phyloP scores from a whole-genome alignment of 2,113 vertebrate species.

The Naja naja region DNA sequence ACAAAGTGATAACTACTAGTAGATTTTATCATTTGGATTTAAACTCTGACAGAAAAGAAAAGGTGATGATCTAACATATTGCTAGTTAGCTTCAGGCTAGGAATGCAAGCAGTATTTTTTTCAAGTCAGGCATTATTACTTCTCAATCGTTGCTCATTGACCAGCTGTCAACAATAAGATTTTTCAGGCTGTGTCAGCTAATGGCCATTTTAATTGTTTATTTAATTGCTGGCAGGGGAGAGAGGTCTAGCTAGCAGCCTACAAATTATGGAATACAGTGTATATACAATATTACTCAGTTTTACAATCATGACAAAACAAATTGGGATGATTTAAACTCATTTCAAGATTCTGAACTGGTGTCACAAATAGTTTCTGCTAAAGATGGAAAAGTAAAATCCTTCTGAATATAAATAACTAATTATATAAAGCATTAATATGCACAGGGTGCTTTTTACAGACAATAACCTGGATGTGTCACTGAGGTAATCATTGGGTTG shows the following conservation, averaged over 20 bases:
- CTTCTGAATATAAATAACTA: not conserved
- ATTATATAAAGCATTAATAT: not conserved
- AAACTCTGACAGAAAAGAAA: conserved; percentile 34
- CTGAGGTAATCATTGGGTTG: not conserved
- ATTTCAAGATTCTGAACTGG: not conserved
- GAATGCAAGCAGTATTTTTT: conserved; percentile 66
- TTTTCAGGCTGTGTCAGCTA: conserved; percentile 62
- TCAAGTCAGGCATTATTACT: conserved; percentile 68
- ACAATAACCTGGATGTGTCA: not conserved
- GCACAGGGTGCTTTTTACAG: not conserved
- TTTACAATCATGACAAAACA: not conserved
- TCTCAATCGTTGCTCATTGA: conserved; percentile 71
- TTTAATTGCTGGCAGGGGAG: not conserved
- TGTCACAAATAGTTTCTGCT: not conserved
- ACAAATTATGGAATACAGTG: not conserved
- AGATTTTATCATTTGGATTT: conserved; percentile 49
- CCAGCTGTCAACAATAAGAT: conserved; percentile 66
- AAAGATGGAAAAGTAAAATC: not conserved
- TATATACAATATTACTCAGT: not conserved
- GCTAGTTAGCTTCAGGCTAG: conserved; percentile 55
- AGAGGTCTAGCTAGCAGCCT: conserved; percentile 33
- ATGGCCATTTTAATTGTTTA: conserved; percentile 48
- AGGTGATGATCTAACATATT: conserved; percentile 58
- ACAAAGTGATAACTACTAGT: conserved; percentile 37
- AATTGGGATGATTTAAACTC: not conserved